phyloP scores from a whole-genome alignment of 2,888 invertebrate genomes.

The Mylabris sibirica region DNA sequence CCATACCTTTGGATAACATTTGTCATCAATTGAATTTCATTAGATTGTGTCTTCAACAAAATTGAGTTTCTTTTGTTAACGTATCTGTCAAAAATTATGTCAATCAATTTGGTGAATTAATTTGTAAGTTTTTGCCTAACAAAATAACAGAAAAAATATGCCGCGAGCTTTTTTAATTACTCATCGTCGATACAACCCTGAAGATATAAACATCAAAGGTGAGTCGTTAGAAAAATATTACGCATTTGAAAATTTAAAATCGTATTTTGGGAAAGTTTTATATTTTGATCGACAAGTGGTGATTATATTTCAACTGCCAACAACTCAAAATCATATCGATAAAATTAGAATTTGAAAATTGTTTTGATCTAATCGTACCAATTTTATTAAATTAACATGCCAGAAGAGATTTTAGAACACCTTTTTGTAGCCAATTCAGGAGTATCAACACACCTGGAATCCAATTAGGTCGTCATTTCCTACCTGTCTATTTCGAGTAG shows the following conservation, averaged over 20 bases:
- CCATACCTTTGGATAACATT: background rate
- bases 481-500: slow-evolving; percentile 17
- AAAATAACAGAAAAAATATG: slow-evolving; percentile 58
- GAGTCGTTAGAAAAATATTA: slow-evolving; percentile 34
- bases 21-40: background rate
- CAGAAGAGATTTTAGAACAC: no score
- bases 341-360: background rate
- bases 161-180: slow-evolving; percentile 72
- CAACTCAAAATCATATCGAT: background rate
- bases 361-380: background rate
- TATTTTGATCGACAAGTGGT: slow-evolving; percentile 1
- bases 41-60: background rate
- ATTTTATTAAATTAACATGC: background rate
- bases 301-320: slow-evolving; percentile 1
- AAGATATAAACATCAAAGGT: slow-evolving; percentile 60
- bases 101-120: background rate
- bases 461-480: slow-evolving; percentile 12
- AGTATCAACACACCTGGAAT: background rate
- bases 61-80: background rate
- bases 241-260: background rate
- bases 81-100: background rate
- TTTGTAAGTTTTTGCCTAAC: slow-evolving; percentile 12
- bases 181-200: slow-evolving; percentile 66
- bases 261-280: background rate
- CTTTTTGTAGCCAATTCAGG: background rate